Conservation (phyloP, 2,113 vertebrate species). For the Engystomops pustulosus region DNA sequence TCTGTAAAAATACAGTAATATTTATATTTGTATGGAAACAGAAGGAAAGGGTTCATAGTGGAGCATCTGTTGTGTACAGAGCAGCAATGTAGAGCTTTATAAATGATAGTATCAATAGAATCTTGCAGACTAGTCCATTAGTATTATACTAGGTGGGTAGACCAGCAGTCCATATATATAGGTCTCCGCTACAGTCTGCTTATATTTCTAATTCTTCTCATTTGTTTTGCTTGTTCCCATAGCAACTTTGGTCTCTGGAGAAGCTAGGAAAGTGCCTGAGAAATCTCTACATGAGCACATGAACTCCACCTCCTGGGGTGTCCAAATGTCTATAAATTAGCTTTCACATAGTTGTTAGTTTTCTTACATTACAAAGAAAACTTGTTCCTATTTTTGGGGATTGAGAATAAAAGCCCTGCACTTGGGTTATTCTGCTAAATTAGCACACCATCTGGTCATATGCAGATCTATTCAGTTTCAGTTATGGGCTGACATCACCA, state of each 20-base stretch:
- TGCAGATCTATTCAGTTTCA: not conserved
- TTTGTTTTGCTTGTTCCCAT: not conserved
- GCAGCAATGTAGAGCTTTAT: not conserved
- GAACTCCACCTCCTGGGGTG: constrained; percentile 1
- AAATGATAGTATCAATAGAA: too few species aligned
- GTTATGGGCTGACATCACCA: not conserved
- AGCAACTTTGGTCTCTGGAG: not conserved
- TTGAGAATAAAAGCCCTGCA: not conserved
- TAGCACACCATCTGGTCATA: constrained; percentile 1
- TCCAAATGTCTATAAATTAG: constrained; percentile 32
- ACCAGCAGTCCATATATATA: not conserved
- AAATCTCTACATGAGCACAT: not conserved
- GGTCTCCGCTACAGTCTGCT: not conserved
- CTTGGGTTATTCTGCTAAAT: constrained; percentile 4
- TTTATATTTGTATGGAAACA: not conserved
- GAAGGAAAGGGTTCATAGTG: not conserved
- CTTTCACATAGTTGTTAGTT: not conserved
- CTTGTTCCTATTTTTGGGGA: not conserved
- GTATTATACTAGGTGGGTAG: not conserved
- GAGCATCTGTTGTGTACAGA: not conserved
- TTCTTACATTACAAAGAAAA: too few species aligned
- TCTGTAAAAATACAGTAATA: not conserved
- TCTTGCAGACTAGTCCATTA: not conserved
- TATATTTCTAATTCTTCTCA: not conserved
- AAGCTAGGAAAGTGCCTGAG: not conserved